Evolutionary conservation across 2,888 invertebrate genomes (phyloP).

Genomic region (Pycnomerus fuliginosus): DNA sequence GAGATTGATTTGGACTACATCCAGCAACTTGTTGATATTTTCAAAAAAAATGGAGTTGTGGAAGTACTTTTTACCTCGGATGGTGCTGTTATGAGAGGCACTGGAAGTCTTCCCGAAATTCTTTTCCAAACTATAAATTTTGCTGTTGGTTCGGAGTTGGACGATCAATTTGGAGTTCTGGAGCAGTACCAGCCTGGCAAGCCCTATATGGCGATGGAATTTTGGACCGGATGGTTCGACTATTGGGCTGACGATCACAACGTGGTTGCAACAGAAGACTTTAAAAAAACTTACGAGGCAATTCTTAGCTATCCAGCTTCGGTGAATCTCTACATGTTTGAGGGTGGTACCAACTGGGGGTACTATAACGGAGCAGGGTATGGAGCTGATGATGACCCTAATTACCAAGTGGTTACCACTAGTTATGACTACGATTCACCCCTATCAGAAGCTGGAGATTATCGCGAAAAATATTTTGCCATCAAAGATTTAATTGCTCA

Average conservation of each 20-base stretch:
- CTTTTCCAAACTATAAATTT: conserved; percentile 58
- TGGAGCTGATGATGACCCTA: conserved; percentile 16
- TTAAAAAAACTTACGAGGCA: conserved; percentile 34
- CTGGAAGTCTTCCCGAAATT: conserved; percentile 33
- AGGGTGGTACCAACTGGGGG: conserved; percentile 84
- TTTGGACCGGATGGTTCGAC: conserved; percentile 65
- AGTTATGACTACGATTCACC: conserved; percentile 85
- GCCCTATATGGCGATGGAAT: conserved; percentile 61
- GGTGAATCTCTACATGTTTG: conserved; percentile 90
- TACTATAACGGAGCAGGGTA: conserved; percentile 57
- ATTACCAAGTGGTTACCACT: conserved; percentile 46
- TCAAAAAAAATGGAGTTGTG: conserved; percentile 46
- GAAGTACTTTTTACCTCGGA: conserved; percentile 59
- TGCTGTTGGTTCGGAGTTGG: conserved; percentile 45
- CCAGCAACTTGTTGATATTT: conserved; percentile 13
- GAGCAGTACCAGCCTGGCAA: conserved; percentile 54
- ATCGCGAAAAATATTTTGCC: conserved; percentile 70
- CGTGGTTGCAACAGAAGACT: conserved; percentile 30
- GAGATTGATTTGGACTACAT: no score
- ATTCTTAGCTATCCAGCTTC: conserved; percentile 49
- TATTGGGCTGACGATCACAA: conserved; percentile 55
- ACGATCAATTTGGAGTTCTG: conserved; percentile 52
- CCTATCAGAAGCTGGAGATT: conserved; percentile 83
- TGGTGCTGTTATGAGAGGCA: conserved; percentile 32
- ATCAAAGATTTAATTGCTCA: conserved; percentile 58